phyloP scores from a whole-genome alignment of 2,113 vertebrate species.

The Merops nubicus region DNA sequence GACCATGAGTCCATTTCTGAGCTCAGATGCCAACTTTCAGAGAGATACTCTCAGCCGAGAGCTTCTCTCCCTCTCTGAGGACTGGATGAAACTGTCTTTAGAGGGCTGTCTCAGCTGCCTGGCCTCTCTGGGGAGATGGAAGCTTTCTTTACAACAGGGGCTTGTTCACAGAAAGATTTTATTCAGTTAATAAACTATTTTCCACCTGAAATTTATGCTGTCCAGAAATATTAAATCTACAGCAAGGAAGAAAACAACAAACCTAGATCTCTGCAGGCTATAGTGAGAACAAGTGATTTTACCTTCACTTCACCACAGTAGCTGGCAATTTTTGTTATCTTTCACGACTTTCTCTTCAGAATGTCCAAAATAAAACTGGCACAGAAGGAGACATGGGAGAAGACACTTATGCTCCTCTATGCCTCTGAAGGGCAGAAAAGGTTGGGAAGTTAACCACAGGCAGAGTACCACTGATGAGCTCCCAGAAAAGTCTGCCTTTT shows the following conservation, averaged over 20 bases:
- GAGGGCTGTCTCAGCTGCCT: neutral
- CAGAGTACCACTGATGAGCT: neutral
- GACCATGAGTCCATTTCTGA: neutral
- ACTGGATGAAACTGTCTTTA: neutral
- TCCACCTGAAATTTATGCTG: neutral
- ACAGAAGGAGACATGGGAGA: neutral
- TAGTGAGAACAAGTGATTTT: neutral
- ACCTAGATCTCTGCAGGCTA: neutral
- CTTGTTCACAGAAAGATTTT: neutral
- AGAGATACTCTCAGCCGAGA: neutral
- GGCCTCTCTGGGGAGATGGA: neutral
- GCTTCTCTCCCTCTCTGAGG: neutral
- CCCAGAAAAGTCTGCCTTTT: neutral
- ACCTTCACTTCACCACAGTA: neutral
- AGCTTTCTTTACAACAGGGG: neutral
- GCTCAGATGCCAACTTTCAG: neutral
- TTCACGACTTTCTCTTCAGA: neutral
- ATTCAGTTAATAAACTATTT: neutral
- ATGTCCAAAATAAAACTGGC: neutral
- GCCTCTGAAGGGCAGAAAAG: neutral
- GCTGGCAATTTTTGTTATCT: neutral
- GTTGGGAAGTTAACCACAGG: neutral
- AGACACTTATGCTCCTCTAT: neutral
- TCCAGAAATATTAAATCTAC: neutral
- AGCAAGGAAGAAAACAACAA: neutral